Evolutionary conservation across 2,113 vertebrate genomes (phyloP).

Genomic region (Antigone vipio): DNA sequence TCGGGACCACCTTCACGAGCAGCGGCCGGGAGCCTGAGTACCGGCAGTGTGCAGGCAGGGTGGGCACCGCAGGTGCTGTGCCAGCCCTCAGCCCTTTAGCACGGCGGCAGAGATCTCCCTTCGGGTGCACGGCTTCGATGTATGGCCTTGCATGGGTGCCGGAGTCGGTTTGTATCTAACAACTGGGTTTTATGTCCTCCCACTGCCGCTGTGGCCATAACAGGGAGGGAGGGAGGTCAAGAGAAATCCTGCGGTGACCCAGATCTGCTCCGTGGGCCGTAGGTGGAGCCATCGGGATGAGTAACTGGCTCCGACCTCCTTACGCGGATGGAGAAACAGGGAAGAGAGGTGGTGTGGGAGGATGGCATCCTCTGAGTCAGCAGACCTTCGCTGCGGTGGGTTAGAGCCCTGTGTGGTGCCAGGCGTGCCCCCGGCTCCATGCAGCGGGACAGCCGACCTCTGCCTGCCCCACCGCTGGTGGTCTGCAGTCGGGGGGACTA

Average conservation of each 20-base stretch:
- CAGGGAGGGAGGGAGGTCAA: background rate
- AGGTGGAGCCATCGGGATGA: background rate
- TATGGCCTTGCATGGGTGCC: accelerated
- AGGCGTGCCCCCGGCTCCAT: too few species aligned
- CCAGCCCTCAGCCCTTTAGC: background rate
- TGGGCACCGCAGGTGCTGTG: background rate
- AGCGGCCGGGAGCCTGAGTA: accelerated
- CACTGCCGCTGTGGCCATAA: accelerated
- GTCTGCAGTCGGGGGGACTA: too few species aligned
- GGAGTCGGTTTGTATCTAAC: background rate
- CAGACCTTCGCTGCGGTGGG: accelerated
- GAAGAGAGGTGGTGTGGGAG: background rate
- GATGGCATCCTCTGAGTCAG: background rate
- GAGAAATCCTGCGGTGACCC: slow-evolving; percentile 10
- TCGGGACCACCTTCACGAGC: background rate
- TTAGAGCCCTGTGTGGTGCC: too few species aligned
- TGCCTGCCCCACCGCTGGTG: too few species aligned
- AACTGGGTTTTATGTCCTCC: background rate
- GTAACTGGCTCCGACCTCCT: background rate
- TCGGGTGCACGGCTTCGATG: accelerated
- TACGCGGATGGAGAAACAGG: background rate
- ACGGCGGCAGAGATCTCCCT: accelerated
- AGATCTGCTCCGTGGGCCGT: background rate
- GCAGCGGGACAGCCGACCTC: too few species aligned
- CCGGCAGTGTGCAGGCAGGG: accelerated